Base-by-base conservation (phyloP, 2,888 invertebrate genomes). In the Cheilosia soror region DNA sequence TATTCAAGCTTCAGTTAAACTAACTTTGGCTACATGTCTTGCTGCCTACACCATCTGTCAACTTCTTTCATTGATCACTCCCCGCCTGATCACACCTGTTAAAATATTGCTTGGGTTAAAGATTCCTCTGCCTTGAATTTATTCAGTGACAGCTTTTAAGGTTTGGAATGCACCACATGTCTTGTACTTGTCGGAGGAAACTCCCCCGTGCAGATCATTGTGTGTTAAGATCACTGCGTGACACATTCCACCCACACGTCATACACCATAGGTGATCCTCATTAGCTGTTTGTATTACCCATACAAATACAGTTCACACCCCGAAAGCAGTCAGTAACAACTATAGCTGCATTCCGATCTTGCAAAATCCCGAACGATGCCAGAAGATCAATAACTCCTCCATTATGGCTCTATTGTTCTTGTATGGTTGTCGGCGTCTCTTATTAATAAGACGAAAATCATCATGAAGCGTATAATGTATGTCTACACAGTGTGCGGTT, bases 361-460 rank as follows among this genome's bases (percentile, higher is more conserved):
- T 79, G 69, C 83, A 65, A 71, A 80, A 80, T 65, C 49, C 53
- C 58, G 40, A 55, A 44, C 31, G 57, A 58, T 69, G 58, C 73
- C 37, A 79, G 55, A 78, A 77, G 83, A 84, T 79, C 84, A 79
- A 84, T 80, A 84, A 84, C 80, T 84, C 84, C 53, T 80, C 60
- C 65, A 65, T 80, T 84, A 75, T 80, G 42, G 53, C 44, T 84
- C 84, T 60, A 84, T 84, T 84, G 84, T 84, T 84, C 80, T 71
- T 42, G 65, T 42, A 44, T 47, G 51, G 44, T 53, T 77, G 69
- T 42, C 33, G 57, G 57, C 58, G 63, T 51, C 51, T 73, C 57
- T 79, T 84, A 79, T 73, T 73, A 80, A 80, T 69, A 80, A 78
- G 25, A 37, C 11, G 37, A 65, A 75, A 83, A 63, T 73, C 83